A percentile compares a stretch with the other conserved stretches of the same genome.
These are phyloP conservation scores for Cavia porcellus DNA, from an alignment of 2,113 vertebrate species.

Conservation along the genomic window DNA sequence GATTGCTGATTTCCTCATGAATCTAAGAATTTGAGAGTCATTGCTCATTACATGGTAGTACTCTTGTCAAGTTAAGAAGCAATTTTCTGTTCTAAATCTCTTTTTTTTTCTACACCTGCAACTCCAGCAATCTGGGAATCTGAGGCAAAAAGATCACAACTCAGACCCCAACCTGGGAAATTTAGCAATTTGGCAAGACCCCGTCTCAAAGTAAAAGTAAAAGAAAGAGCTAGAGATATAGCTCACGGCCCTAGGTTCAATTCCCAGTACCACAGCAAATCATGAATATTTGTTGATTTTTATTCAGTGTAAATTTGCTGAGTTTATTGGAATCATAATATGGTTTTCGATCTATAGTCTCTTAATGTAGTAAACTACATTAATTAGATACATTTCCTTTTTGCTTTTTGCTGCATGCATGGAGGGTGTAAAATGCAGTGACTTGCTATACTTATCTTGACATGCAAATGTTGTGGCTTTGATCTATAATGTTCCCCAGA, in stretches of 20 bases:
- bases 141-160: background rate
- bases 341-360: background rate
- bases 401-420: background rate
- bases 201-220: background rate
- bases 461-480: background rate
- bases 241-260: background rate
- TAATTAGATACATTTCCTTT: background rate
- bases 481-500: background rate
- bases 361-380: background rate
- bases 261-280: background rate
- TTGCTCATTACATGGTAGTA: background rate
- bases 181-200: background rate
- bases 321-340: background rate
- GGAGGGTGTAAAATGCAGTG: background rate
- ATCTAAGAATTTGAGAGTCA: background rate
- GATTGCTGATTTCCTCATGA: background rate
- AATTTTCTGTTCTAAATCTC: background rate
- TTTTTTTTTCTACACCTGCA: background rate
- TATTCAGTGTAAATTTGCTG: background rate
- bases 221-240: background rate
- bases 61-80: background rate
- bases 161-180: background rate
- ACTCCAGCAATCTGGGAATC: background rate
- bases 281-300: constrained; percentile 6
- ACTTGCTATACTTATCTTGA: background rate